Evolutionary conservation across 64 coral and sea anemone genomes (phyloP).

Genomic region (Montipora foliosa): DNA sequence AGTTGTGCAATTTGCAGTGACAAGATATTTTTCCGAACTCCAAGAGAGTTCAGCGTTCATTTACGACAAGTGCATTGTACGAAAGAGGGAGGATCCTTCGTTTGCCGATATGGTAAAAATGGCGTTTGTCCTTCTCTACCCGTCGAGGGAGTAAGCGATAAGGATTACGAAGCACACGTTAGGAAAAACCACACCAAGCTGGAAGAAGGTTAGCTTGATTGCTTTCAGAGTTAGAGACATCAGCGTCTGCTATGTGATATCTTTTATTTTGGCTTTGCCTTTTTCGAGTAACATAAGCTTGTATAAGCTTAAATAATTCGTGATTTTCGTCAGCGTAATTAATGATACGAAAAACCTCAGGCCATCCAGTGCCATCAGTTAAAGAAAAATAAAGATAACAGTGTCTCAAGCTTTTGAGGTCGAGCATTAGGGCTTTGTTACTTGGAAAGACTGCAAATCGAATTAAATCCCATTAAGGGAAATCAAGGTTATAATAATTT

Average conservation of each 20-base stretch:
- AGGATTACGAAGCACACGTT: slow-evolving; percentile 95
- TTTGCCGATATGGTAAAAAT: slow-evolving; percentile 96
- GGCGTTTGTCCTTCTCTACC: slow-evolving; percentile 97
- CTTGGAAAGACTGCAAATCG: too few relatives aligned
- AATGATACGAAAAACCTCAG: too few relatives aligned
- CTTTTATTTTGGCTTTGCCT: neutral
- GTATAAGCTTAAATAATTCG: too few relatives aligned
- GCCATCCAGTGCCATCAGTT: too few relatives aligned
- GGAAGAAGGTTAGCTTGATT: slow-evolving; percentile 60
- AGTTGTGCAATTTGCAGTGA: slow-evolving; percentile 89
- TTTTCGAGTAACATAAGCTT: neutral
- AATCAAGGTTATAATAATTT: too few relatives aligned
- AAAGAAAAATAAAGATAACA: too few relatives aligned
- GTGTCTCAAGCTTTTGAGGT: too few relatives aligned
- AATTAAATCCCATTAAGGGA: too few relatives aligned
- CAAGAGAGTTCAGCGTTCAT: slow-evolving; percentile 90
- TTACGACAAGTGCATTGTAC: slow-evolving; percentile 90
- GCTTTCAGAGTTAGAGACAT: neutral
- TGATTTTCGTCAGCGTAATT: too few relatives aligned
- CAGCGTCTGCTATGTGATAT: too few relatives aligned
- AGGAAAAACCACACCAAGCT: slow-evolving; percentile 89
- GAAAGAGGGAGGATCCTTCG: slow-evolving; percentile 95
- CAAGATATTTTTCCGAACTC: slow-evolving; percentile 87
- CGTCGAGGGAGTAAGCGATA: slow-evolving; percentile 96
- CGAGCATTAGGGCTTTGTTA: too few relatives aligned